phyloP scores from a whole-genome alignment of 2,113 vertebrate genomes.

The Dicaeum eximium region DNA sequence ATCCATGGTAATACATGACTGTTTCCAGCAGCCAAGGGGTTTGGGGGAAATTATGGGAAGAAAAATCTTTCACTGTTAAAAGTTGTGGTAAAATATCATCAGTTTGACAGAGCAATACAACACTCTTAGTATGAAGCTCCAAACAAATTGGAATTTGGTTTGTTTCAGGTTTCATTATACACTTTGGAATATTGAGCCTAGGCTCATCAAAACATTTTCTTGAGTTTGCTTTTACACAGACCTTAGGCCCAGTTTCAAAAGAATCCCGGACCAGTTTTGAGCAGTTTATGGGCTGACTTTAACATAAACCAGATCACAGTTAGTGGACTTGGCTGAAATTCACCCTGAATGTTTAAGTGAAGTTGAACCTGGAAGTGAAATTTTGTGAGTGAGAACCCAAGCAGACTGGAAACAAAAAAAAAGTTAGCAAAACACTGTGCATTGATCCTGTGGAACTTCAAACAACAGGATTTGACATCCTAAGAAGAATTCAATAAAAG shows the following conservation, averaged over 20 bases:
- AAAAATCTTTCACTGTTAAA: constrained; percentile 32
- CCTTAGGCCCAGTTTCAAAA: constrained; percentile 47
- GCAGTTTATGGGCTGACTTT: constrained; percentile 47
- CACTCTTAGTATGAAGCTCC: neutral
- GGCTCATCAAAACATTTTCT: constrained; percentile 42
- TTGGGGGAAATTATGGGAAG: constrained; percentile 20
- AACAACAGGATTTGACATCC: constrained; percentile 16
- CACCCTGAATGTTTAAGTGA: constrained; percentile 31
- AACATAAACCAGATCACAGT: constrained; percentile 50
- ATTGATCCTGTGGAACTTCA: constrained; percentile 41
- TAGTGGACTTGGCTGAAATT: constrained; percentile 46
- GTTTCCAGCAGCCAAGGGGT: neutral
- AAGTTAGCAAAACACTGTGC: neutral
- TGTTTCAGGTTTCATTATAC: constrained; percentile 46
- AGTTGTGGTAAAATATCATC: constrained; percentile 42
- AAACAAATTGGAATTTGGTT: constrained; percentile 46
- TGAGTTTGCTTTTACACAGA: constrained; percentile 24
- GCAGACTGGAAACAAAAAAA: neutral
- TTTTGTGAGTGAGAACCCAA: constrained; percentile 23
- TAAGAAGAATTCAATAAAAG: constrained; percentile 43
- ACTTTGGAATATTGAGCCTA: constrained; percentile 28
- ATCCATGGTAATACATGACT: constrained; percentile 42
- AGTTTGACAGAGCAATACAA: neutral
- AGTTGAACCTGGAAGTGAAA: constrained; percentile 44
- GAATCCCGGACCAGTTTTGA: neutral